Conservation (phyloP, 2,888 invertebrate species). For the Vesta saturnalis region DNA sequence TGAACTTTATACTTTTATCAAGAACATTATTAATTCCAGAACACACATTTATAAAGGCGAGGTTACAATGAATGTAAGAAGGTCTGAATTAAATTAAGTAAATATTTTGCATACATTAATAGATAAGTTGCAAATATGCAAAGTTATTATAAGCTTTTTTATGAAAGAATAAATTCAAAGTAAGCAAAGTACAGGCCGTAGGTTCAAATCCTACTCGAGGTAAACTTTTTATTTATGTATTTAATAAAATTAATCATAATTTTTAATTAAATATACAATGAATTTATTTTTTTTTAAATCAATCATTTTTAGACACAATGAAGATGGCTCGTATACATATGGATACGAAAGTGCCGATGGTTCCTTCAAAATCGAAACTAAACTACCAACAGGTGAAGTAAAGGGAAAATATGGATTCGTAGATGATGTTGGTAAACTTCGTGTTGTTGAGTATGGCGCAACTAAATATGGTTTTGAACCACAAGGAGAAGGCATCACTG, state of each 20-base stretch:
- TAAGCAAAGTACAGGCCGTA: too few species aligned
- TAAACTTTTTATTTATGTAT: too few species aligned
- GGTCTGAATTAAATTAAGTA: background rate
- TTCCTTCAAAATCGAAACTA: slow-evolving; percentile 90
- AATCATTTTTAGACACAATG: slow-evolving; percentile 73
- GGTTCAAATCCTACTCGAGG: too few species aligned
- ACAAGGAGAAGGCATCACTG: slow-evolving; percentile 86
- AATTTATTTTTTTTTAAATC: too few species aligned
- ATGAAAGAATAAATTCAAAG: too few species aligned
- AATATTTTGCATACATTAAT: too few species aligned
- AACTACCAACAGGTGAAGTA: slow-evolving; percentile 81
- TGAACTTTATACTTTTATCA: slow-evolving; percentile 21
- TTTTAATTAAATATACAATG: too few species aligned
- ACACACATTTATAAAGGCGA: background rate
- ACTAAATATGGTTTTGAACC: slow-evolving; percentile 90
- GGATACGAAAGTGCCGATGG: slow-evolving; percentile 91
- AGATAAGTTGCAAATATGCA: too few species aligned
- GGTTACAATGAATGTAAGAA: too few species aligned
- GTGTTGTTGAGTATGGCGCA: slow-evolving; percentile 89
- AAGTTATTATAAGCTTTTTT: too few species aligned
- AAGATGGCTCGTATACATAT: slow-evolving; percentile 91
- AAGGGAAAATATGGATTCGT: slow-evolving; percentile 92
- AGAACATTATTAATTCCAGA: slow-evolving; percentile 12
- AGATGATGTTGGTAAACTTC: slow-evolving; percentile 82
- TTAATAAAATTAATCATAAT: too few species aligned